These are phyloP conservation scores for Nerophis ophidion DNA, from an alignment of 2,113 vertebrate genomes.

Conservation along the genomic window DNA sequence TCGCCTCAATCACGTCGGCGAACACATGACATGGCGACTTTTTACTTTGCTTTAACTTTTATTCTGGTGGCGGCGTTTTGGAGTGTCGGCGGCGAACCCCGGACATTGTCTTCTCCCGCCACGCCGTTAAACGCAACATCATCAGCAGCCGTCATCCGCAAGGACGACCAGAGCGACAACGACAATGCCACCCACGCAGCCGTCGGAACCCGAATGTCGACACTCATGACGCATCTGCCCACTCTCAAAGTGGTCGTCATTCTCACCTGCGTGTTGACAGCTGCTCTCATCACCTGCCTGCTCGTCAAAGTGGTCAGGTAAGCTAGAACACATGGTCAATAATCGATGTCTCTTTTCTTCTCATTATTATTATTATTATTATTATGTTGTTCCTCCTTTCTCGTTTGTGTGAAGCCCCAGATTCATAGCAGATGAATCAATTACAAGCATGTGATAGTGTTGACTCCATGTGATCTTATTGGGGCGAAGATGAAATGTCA, in stretches of 20 bases:
- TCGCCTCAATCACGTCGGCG: not conserved
- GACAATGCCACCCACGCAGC: conserved; percentile 47
- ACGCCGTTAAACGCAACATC: conserved; percentile 58
- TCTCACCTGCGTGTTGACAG: conserved; percentile 78
- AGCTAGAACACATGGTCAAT: not conserved
- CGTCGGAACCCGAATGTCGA: conserved; percentile 67
- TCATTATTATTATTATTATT: not conserved
- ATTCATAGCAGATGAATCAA: conserved; percentile 3
- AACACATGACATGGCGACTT: conserved; percentile 44
- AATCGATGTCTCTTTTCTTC: not conserved
- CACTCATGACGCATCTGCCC: conserved; percentile 78
- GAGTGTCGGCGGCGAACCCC: conserved; percentile 38
- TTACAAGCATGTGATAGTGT: conserved; percentile 19
- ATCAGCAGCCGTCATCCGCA: conserved; percentile 13
- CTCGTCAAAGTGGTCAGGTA: conserved; percentile 87
- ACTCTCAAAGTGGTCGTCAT: conserved; percentile 83
- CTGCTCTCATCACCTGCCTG: conserved; percentile 79
- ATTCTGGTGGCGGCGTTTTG: conserved; percentile 39
- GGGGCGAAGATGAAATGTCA: not conserved
- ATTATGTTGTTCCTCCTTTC: not conserved
- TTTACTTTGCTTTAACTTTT: conserved; percentile 37
- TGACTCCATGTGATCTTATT: conserved; percentile 1
- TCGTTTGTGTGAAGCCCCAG: not conserved
- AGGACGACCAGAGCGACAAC: conserved; percentile 9
- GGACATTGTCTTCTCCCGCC: conserved; percentile 40